Base-by-base conservation (phyloP, 2,113 vertebrate genomes). In the Colaptes auratus region DNA sequence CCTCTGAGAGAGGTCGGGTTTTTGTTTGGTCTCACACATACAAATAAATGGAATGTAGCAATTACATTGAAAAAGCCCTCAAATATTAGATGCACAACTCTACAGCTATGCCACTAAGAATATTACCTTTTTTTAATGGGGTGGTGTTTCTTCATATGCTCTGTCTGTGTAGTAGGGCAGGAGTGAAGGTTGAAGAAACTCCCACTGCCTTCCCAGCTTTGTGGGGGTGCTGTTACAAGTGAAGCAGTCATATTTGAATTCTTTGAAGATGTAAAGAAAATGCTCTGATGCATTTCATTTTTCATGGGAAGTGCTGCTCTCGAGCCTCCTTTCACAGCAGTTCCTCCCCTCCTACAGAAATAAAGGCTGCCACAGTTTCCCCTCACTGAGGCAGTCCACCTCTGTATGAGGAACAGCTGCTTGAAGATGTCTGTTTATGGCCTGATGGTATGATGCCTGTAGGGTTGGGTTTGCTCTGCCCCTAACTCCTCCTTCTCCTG, bases 141-240 rank as follows among this genome's bases (percentile, higher is more conserved):
- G 42, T 15, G 42, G 42, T 15, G 14, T 44, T 44, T 44, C 42
- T 70, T 66, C 39, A 12, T 39, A 48, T 16, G 17, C 15, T 35
- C 50, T 59, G 2, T 70, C 35, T 90, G 36, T 65, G 9, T 28
- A 28, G 20, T 3, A 7, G 20, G 27, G 19, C 66, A 83, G 39
- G 30, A 81, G 13, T 0, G 0, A 61, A 77, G 0, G 0, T 21
- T 86, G 52, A 83, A 10, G 52, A 11, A 8, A 70, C n/a, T 59
- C 24, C 27, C 2, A 0, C 35, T 52, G 53, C 70, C 82, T 81
- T 71, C 33, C 28, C 50, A 84, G 44, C 20, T 72, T 73, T 76
- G 24, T 93, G 56, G 19, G 44, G 17, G 59, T 86, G 27, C 24
- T 72, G 36, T 82, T 70, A 50, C 3, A 23, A n/a, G 3, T 24